Conservation (phyloP, 2,888 invertebrate species). For the Leistus spinibarbis region DNA sequence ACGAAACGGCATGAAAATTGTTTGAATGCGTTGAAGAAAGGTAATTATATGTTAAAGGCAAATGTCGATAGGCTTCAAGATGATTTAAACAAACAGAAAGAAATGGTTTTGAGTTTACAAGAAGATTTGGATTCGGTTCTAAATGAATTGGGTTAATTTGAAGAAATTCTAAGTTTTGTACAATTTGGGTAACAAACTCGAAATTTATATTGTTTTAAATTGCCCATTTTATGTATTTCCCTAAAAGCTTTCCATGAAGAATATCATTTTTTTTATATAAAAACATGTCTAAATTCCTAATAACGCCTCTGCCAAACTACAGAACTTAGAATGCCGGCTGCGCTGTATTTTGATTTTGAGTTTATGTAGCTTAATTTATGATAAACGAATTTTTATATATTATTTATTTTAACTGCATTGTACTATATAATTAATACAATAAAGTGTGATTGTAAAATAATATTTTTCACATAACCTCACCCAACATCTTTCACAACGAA, state of each 20-base stretch:
- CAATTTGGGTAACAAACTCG: background rate
- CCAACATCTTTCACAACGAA: background rate
- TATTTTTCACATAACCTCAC: background rate
- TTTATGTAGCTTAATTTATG: slow-evolving; percentile 12
- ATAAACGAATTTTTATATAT: slow-evolving; percentile 19
- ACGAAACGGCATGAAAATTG: slow-evolving; percentile 79
- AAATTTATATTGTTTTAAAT: too few relatives aligned
- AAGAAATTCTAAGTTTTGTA: background rate
- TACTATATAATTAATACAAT: slow-evolving; percentile 10
- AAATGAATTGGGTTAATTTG: slow-evolving; percentile 76
- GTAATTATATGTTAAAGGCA: slow-evolving; percentile 84
- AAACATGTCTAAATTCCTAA: too few relatives aligned
- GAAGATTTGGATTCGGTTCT: slow-evolving; percentile 86
- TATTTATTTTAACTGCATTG: background rate
- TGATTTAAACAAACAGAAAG: slow-evolving; percentile 81
- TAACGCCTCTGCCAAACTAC: background rate
- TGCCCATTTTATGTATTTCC: background rate
- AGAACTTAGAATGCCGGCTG: background rate
- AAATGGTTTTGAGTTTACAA: slow-evolving; percentile 76
- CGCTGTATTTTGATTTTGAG: background rate
- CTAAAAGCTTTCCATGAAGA: too few relatives aligned
- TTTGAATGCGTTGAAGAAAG: slow-evolving; percentile 82
- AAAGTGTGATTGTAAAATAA: background rate
- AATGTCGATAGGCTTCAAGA: slow-evolving; percentile 88
- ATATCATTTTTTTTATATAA: too few relatives aligned